Conservation (phyloP, 2,113 vertebrate species). For the Melospiza georgiana region DNA sequence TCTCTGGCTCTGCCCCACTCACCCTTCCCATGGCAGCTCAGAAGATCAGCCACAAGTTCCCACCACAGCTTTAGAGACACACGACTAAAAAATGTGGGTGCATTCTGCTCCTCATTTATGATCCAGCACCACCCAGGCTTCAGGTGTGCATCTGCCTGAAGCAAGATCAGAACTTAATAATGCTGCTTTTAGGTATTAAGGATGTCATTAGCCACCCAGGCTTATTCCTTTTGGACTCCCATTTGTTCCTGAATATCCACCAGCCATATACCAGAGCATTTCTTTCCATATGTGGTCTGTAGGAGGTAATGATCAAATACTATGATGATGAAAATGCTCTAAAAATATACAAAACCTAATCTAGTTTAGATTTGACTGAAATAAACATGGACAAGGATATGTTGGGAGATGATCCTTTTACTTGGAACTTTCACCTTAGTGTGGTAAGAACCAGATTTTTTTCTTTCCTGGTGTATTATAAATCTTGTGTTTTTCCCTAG, state of each 20-base stretch:
- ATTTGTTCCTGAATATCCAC: background rate
- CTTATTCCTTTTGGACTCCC: background rate
- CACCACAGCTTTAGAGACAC: background rate
- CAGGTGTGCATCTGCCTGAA: background rate
- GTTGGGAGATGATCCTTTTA: background rate
- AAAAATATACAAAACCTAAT: background rate
- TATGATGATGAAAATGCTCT: background rate
- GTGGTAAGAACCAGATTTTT: background rate
- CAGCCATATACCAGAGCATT: background rate
- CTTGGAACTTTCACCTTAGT: background rate
- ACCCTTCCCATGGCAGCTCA: background rate
- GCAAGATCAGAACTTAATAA: background rate
- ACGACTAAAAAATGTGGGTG: background rate
- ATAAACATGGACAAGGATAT: background rate
- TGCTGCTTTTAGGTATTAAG: background rate
- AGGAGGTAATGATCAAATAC: conserved; percentile 6
- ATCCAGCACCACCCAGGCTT: background rate
- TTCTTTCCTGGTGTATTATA: background rate
- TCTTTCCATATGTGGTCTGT: background rate
- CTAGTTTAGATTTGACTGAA: background rate
- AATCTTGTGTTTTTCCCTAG: background rate
- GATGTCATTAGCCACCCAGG: background rate
- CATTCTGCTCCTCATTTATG: background rate
- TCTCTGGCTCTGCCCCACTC: background rate
- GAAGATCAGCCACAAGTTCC: background rate